Evolutionary conservation across 2,888 invertebrate species (phyloP).

Genomic region (Philereme transversata): DNA sequence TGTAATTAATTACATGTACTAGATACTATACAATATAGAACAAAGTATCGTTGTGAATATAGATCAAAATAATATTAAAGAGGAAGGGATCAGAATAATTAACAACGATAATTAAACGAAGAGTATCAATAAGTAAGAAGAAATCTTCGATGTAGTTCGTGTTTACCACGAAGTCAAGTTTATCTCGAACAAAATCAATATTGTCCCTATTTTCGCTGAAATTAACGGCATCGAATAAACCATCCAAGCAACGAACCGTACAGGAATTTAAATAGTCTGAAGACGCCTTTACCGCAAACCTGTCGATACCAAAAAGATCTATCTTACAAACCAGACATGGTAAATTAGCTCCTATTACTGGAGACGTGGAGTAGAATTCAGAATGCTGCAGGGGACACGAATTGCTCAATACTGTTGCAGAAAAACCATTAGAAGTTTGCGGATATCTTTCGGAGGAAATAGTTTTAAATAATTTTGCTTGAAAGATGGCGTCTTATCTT

Average conservation of each 20-base stretch:
- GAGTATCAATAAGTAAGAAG: no score
- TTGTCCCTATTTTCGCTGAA: conserved; percentile 71
- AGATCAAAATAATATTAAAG: no score
- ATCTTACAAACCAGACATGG: conserved; percentile 40
- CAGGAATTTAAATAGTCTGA: conserved; percentile 83
- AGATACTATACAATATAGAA: no score
- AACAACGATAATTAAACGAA: no score
- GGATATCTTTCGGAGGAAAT: conserved; percentile 46
- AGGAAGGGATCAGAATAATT: no score
- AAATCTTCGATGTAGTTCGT: not conserved
- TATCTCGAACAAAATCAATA: conserved; percentile 59
- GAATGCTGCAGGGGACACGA: conserved; percentile 9
- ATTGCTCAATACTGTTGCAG: conserved; percentile 49
- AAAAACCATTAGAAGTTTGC: conserved; percentile 56
- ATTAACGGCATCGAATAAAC: conserved; percentile 83
- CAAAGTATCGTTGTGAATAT: no score
- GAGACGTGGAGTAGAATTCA: conserved; percentile 37
- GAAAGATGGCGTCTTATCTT: conserved; percentile 25
- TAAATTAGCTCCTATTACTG: conserved; percentile 37
- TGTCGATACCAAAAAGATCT: conserved; percentile 49
- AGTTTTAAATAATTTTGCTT: conserved; percentile 47
- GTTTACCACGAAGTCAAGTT: not conserved
- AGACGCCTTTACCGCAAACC: conserved; percentile 69
- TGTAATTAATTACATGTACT: no score
- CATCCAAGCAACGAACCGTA: conserved; percentile 83